Evolutionary conservation across 2,113 vertebrate genomes (phyloP).

Genomic region (Hemiscyllium ocellatum): DNA sequence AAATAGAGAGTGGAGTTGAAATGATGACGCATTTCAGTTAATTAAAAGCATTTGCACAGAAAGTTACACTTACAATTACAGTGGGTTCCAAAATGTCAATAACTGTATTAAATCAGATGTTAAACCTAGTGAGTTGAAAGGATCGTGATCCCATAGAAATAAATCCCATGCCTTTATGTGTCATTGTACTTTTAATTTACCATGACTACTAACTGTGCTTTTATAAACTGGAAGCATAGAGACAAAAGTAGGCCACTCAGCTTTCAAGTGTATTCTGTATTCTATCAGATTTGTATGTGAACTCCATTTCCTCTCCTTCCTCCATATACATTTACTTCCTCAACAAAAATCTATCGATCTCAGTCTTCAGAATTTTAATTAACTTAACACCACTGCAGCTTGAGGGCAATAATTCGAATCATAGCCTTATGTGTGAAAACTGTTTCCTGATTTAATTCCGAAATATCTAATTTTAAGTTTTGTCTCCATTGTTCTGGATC

Average conservation of each 20-base stretch:
- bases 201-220: neutral
- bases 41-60: neutral
- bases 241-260: neutral
- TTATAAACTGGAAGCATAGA: neutral
- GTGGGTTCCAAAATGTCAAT: neutral
- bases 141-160: neutral
- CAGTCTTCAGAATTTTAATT: neutral
- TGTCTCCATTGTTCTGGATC: neutral
- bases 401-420: neutral
- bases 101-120: neutral
- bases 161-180: neutral
- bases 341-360: neutral
- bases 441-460: neutral
- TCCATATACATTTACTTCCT: neutral
- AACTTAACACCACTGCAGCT: neutral
- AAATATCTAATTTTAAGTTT: neutral
- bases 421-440: neutral
- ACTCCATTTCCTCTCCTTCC: neutral
- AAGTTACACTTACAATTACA: neutral
- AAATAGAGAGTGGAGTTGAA: neutral
- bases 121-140: neutral
- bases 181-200: neutral
- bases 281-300: neutral
- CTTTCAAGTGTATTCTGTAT: neutral
- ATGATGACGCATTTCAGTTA: neutral